Evolutionary conservation across 2,113 vertebrate species (phyloP).

Genomic region (Stigmatopora argus): DNA sequence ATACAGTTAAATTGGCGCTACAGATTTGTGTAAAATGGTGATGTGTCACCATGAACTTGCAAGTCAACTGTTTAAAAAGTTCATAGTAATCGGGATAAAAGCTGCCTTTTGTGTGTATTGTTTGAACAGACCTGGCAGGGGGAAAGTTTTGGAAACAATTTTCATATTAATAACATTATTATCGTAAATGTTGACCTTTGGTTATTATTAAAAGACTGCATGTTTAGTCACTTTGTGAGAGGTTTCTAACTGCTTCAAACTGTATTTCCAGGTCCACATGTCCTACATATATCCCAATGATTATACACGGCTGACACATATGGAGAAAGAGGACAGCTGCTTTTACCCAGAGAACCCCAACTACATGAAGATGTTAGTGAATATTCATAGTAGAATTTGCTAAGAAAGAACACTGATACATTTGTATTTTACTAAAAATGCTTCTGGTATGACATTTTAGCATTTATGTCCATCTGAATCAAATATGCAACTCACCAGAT

Average conservation of each 20-base stretch:
- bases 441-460: background rate
- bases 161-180: no score
- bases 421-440: background rate
- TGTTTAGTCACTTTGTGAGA: background rate
- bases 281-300: conserved; percentile 92
- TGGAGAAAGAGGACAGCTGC: conserved; percentile 86
- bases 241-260: background rate
- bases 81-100: no score
- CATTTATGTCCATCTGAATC: background rate
- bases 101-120: no score
- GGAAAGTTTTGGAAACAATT: no score
- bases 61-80: no score
- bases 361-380: conserved; percentile 73
- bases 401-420: background rate
- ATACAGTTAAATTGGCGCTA: no score
- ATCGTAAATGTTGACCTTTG: no score
- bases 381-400: background rate
- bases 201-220: no score
- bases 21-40: no score
- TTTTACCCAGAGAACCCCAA: conserved; percentile 78
- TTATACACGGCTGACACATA: conserved; percentile 88
- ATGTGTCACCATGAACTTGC: no score
- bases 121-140: no score
- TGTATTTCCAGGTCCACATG: conserved; percentile 76
- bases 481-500: background rate